Conservation (phyloP, 1,140 invertebrate genomes). For the Dreissena polymorpha region DNA sequence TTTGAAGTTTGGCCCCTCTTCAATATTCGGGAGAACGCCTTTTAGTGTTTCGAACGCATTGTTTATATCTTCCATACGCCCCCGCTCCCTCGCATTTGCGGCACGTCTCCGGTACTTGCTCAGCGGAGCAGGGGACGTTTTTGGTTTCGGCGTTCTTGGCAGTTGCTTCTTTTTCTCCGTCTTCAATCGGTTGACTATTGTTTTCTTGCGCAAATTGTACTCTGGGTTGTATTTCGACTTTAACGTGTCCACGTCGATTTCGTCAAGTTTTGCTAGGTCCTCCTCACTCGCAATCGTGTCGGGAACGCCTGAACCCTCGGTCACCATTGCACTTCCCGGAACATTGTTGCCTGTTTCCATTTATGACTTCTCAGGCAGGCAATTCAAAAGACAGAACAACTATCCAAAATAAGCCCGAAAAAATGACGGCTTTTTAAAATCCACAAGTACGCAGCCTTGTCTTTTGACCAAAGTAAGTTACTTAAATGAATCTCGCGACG, state of each 20-base stretch:
- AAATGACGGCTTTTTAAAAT: too few relatives aligned
- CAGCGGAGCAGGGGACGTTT: conserved; percentile 88
- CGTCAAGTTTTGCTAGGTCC: conserved; percentile 41
- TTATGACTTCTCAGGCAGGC: neutral
- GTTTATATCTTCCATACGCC: conserved; percentile 93
- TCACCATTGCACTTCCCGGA: neutral
- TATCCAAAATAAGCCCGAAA: neutral
- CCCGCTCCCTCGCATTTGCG: conserved; percentile 92
- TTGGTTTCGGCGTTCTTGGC: conserved; percentile 81
- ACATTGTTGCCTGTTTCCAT: conserved; percentile 12
- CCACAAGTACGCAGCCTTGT: neutral
- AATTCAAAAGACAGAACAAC: neutral
- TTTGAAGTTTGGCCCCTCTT: conserved; percentile 82
- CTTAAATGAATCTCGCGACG: neutral
- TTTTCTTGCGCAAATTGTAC: conserved; percentile 49
- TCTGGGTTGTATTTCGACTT: conserved; percentile 45
- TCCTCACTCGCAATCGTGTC: conserved; percentile 30
- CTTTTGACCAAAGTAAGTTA: neutral
- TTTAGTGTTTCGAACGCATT: conserved; percentile 90
- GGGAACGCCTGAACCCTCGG: neutral
- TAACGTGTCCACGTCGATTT: conserved; percentile 36
- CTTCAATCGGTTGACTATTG: conserved; percentile 51
- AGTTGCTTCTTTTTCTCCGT: conserved; percentile 48
- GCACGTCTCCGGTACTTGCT: conserved; percentile 94
- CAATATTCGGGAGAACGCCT: conserved; percentile 85